Percentiles rank a stretch among this genome's conserved stretches.
phyloP scores from a whole-genome alignment of 2,113 vertebrate species.

The Chaenocephalus aceratus region DNA sequence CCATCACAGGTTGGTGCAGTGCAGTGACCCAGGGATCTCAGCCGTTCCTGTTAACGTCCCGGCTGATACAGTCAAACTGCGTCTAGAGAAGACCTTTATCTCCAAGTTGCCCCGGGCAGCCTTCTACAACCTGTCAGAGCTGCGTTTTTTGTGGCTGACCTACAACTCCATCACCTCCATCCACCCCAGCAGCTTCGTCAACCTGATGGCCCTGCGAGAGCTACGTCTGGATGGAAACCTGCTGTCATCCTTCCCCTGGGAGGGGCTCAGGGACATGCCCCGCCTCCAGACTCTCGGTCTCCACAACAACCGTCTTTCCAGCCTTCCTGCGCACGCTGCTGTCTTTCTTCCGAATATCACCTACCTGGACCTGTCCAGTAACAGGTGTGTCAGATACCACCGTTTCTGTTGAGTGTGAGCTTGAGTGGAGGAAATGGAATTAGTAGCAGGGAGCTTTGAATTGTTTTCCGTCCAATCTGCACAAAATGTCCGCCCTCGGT shows the following conservation, averaged over 20 bases:
- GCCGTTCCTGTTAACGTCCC: constrained; percentile 89
- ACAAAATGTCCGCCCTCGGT: too few species aligned
- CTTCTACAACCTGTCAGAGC: constrained; percentile 91
- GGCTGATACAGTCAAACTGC: constrained; percentile 89
- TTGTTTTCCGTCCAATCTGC: too few species aligned
- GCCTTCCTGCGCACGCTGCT: constrained; percentile 85
- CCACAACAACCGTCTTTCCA: constrained; percentile 91
- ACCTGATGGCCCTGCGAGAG: constrained; percentile 90
- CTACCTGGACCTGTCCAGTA: constrained; percentile 94
- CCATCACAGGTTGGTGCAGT: constrained; percentile 86
- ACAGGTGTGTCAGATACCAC: constrained; percentile 79
- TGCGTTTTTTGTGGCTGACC: constrained; percentile 91
- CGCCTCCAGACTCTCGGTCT: constrained; percentile 88
- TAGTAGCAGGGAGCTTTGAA: too few species aligned
- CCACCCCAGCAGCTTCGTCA: constrained; percentile 91
- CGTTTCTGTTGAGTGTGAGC: too few species aligned
- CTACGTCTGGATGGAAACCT: constrained; percentile 92
- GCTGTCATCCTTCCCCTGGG: constrained; percentile 91
- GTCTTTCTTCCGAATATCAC: constrained; percentile 88
- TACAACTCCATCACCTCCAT: constrained; percentile 88
- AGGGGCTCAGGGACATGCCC: constrained; percentile 90
- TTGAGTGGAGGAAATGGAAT: too few species aligned
- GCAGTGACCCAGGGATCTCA: constrained; percentile 89
- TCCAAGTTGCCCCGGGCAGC: constrained; percentile 88
- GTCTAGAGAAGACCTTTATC: constrained; percentile 91